Conservation (phyloP, 2,888 invertebrate genomes). For the Tiphia femorata region DNA sequence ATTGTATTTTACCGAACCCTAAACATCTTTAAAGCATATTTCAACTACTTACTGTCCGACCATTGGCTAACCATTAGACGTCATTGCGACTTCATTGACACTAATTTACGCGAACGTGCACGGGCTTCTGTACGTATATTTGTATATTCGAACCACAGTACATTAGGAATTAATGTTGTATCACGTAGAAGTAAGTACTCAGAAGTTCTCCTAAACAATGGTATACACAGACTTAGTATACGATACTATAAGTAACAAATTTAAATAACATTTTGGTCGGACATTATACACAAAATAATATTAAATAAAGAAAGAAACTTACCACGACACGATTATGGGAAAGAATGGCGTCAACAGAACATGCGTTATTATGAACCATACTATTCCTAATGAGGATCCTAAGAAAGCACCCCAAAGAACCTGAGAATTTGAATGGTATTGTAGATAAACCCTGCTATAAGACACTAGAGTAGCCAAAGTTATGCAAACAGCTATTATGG, state of each 20-base stretch:
- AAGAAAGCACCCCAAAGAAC: constrained; percentile 84
- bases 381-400: constrained; percentile 80
- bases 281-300: constrained; percentile 2
- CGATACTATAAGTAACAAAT: background rate
- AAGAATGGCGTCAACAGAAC: constrained; percentile 86
- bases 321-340: constrained; percentile 88
- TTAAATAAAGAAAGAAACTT: constrained; percentile 66
- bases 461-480: constrained; percentile 75
- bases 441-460: constrained; percentile 83
- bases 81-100: constrained; percentile 87
- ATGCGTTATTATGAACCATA: constrained; percentile 88
- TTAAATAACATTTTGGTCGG: background rate
- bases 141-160: constrained; percentile 94
- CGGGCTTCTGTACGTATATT: constrained; percentile 87
- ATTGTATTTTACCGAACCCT: background rate
- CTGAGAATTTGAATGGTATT: constrained; percentile 87
- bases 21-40: constrained; percentile 15
- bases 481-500: constrained; percentile 76
- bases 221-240: background rate
- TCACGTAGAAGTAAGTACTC: constrained; percentile 89
- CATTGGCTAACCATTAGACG: constrained; percentile 72
- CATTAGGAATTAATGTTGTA: constrained; percentile 91
- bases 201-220: constrained; percentile 79
- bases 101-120: constrained; percentile 83
- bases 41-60: constrained; percentile 52